These are phyloP conservation scores for Balaeniceps rex DNA, from an alignment of 2,113 vertebrate genomes.

Conservation along the genomic window DNA sequence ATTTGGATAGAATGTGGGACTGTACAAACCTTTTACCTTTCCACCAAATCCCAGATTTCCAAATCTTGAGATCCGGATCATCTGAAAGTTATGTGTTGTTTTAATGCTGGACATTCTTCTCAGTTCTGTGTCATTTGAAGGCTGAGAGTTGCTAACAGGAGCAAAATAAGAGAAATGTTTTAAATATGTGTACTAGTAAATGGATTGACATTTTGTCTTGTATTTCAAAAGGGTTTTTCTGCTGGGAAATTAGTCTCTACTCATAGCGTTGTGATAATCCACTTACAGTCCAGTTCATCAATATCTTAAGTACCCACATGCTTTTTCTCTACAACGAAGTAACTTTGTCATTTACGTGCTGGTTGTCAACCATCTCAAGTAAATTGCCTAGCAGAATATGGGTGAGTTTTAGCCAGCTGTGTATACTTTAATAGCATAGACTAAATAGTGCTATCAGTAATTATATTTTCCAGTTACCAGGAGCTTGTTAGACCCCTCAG, in stretches of 20 bases:
- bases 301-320: slow-evolving; percentile 21
- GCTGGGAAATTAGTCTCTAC: slow-evolving; percentile 30
- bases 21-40: neutral
- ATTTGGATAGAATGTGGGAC: neutral
- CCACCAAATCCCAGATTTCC: neutral
- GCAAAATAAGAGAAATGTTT: neutral
- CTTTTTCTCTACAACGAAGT: neutral
- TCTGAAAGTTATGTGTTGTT: neutral
- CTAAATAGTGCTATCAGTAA: neutral
- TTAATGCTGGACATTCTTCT: neutral
- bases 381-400: neutral
- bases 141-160: neutral
- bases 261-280: neutral
- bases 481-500: neutral
- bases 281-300: slow-evolving; percentile 47
- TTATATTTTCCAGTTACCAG: neutral
- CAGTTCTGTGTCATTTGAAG: neutral
- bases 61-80: neutral
- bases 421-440: neutral
- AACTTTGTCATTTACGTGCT: neutral
- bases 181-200: neutral
- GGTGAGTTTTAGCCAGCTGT: neutral
- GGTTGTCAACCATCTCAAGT: neutral
- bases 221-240: slow-evolving; percentile 49
- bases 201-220: slow-evolving; percentile 41